A percentile compares a stretch with the other conserved stretches of the same genome.
Evolutionary conservation across 1,140 invertebrate species (phyloP).

Genomic region (Bombus waltoni): DNA sequence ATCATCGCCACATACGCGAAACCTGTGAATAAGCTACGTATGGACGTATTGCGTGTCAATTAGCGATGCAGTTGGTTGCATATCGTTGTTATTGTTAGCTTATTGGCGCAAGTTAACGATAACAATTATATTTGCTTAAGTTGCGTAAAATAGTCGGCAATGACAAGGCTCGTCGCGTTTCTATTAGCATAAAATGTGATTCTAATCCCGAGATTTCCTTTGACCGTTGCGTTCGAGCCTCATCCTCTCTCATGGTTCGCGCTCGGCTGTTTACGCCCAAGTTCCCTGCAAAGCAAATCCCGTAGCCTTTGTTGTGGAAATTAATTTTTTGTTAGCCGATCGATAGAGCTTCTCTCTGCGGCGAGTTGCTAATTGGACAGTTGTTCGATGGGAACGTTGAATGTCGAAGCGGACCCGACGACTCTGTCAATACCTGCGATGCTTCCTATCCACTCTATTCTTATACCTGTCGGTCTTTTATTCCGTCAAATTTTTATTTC

Average conservation of each 20-base stretch:
- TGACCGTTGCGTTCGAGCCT: not conserved
- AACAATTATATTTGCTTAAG: not conserved
- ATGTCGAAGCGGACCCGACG: not conserved
- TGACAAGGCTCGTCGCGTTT: not conserved
- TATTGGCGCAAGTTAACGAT: conserved; percentile 1
- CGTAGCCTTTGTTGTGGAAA: conserved; percentile 7
- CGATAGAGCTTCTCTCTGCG: not conserved
- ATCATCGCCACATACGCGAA: not conserved
- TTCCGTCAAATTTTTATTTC: not conserved
- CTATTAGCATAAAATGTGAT: conserved; percentile 20
- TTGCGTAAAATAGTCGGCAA: not conserved
- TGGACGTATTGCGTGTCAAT: not conserved
- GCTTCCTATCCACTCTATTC: not conserved
- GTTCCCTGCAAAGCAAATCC: conserved; percentile 9
- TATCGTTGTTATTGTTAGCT: conserved; percentile 24
- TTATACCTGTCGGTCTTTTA: not conserved
- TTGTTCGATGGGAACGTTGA: not conserved
- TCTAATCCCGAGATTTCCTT: not conserved
- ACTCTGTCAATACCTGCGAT: not conserved
- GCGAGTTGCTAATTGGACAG: not conserved
- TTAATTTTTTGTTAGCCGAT: conserved; percentile 5
- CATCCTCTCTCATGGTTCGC: not conserved
- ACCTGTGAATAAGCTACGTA: not conserved
- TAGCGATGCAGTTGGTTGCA: not conserved
- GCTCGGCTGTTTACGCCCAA: not conserved